phyloP scores from a whole-genome alignment of 1,140 invertebrate genomes.

The Sinonovacula constricta region DNA sequence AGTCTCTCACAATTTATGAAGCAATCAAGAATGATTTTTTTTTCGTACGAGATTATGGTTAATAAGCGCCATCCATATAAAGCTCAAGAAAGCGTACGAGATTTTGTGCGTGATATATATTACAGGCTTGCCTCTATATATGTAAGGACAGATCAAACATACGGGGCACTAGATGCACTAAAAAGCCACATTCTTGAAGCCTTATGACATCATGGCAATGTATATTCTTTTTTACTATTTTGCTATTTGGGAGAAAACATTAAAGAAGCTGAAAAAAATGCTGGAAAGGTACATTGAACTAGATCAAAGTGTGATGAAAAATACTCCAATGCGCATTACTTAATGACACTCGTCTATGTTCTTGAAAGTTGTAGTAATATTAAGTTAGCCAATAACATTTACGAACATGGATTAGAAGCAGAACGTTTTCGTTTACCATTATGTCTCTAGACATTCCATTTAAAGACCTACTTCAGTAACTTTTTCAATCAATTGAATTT shows the following conservation, averaged over 20 bases:
- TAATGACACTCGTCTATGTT: neutral
- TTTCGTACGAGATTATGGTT: neutral
- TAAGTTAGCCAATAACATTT: conserved; percentile 4
- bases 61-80: conserved; percentile 6
- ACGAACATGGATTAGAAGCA: neutral
- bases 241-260: neutral
- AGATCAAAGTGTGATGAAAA: neutral
- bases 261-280: neutral
- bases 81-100: neutral
- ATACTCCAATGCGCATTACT: neutral
- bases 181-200: neutral
- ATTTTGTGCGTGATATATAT: neutral
- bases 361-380: neutral
- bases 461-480: too few species aligned
- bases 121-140: neutral
- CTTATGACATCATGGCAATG: neutral
- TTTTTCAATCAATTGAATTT: too few species aligned
- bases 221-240: neutral
- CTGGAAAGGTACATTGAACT: neutral
- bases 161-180: conserved; percentile 1
- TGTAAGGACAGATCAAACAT: neutral
- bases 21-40: neutral
- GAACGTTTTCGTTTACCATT: neutral
- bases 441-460: too few species aligned
- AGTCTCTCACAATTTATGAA: neutral